Evolutionary conservation across 2,113 vertebrate species (phyloP), one percentile per base, ranked within the genome.

Genomic region (Callaeas wilsoni): DNA sequence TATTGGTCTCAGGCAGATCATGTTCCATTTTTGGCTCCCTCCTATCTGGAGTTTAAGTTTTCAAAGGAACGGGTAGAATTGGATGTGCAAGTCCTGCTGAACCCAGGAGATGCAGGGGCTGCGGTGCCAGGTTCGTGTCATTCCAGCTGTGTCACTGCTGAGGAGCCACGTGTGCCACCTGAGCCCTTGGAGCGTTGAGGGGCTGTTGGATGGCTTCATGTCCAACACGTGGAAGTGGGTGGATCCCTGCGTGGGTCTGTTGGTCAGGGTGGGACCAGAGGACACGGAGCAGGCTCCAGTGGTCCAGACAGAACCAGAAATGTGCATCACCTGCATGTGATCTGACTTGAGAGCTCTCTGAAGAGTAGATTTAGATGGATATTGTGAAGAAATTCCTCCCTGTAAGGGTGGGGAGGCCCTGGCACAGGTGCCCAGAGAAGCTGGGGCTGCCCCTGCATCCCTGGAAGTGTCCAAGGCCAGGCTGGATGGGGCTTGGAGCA

Each of bases 71-170:
- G 17, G 63, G 52, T 64, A 13, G 39, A 50, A 16, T 23, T 69
- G 50, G 29, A 32, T 70, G 42, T 59, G 14, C 39, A 50, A 55
- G 39, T 92, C 74, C 84, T 46, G 25, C 64, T 91, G 93, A 63
- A 52, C 52, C 41, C 16, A 0, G 60, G 84, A 62, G 42, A 47
- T 47, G 56, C 83, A 68, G 37, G 22, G 81, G 29, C 50, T 60
- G 65, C 1, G 1, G 39, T 3, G 1, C 42, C 13, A 7, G 67
- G 49, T 57, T 71, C 0, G 1, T 44, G 6, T n/a, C 2, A 1
- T 10, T 71, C 53, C 37, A 41, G n/a, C 79, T 56, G 46, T 55
- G 16, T 39, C 68, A 7, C 68, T 64, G 84, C 53, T 60, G 3
- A 39, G 1, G 12, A 33, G 63, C 25, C 59, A 3, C 20, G 27